Evolutionary conservation across 2,888 invertebrate genomes (phyloP).

Genomic region (Antheraea assamensis): DNA sequence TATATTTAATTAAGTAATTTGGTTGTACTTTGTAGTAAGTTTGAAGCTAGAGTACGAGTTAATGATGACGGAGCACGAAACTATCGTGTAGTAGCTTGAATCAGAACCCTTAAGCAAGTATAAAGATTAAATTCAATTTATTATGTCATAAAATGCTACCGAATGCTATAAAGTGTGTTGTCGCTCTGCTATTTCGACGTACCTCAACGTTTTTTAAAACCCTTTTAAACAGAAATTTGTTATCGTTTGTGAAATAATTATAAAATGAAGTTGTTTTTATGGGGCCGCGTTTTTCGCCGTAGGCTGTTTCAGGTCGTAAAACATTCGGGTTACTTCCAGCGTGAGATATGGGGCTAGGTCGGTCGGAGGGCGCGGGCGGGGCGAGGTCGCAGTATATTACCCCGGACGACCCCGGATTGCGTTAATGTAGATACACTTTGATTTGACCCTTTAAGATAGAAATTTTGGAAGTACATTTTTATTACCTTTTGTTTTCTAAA

Average conservation of each 20-base stretch:
- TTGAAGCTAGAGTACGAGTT: neutral
- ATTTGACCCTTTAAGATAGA: neutral
- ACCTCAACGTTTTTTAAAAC: neutral
- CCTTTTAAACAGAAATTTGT: neutral
- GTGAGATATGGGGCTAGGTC: constrained; percentile 67
- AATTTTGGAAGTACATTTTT: neutral
- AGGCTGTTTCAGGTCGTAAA: constrained; percentile 72
- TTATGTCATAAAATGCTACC: constrained; percentile 11
- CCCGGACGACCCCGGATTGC: constrained; percentile 25
- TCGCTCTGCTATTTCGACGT: neutral
- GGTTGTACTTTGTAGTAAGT: neutral
- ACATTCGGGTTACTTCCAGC: constrained; percentile 62
- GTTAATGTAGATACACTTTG: constrained; percentile 24
- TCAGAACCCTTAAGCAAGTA: neutral
- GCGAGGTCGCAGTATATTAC: constrained; percentile 24
- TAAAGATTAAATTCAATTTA: constrained; percentile 9
- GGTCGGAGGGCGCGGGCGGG: constrained; percentile 31
- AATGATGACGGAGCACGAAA: neutral
- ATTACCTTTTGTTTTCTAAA: neutral
- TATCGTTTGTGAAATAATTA: neutral
- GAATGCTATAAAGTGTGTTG: constrained; percentile 12
- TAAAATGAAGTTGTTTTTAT: constrained; percentile 31
- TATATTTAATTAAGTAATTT: constrained; percentile 2
- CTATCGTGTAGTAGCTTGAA: neutral
- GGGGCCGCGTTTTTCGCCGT: constrained; percentile 47